Percentiles rank a stretch among this genome's conserved stretches.
These are phyloP conservation scores for Pseudomugil tenellus DNA, from an alignment of 2,797 vertebrate species.

Conservation along the genomic window DNA sequence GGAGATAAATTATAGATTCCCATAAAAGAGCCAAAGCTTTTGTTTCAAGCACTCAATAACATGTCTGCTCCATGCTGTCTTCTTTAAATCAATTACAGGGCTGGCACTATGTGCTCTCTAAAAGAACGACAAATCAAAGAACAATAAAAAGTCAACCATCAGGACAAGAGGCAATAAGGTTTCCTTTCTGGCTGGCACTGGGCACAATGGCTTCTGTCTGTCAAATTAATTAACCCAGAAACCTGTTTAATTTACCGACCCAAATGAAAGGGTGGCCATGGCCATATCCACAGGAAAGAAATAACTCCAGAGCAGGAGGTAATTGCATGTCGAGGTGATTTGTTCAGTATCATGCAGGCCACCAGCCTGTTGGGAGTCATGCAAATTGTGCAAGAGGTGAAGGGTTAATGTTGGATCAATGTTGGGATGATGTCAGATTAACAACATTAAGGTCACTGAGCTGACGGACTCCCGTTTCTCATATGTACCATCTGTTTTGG, in stretches of 20 bases:
- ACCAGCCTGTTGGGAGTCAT: constrained; percentile 66
- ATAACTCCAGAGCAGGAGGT: constrained; percentile 70
- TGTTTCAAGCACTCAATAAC: constrained; percentile 65
- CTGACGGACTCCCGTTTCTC: constrained; percentile 52
- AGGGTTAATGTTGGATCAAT: constrained; percentile 78
- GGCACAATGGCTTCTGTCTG: constrained; percentile 78
- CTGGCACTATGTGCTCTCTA: constrained; percentile 42
- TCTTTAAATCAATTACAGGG: constrained; percentile 70
- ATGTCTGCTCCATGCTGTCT: constrained; percentile 57
- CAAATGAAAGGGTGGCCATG: constrained; percentile 63
- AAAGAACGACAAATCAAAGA: constrained; percentile 59
- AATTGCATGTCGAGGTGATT: constrained; percentile 82
- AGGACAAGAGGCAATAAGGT: constrained; percentile 72
- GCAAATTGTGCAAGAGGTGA: constrained; percentile 69
- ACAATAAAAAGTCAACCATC: constrained; percentile 76
- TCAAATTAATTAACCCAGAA: constrained; percentile 83
- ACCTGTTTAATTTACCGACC: constrained; percentile 73
- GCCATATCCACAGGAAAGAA: constrained; percentile 65
- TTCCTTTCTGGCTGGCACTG: constrained; percentile 69
- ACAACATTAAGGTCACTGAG: constrained; percentile 71
- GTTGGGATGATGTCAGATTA: constrained; percentile 73
- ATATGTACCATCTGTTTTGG: constrained; percentile 74
- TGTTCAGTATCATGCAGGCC: constrained; percentile 65
- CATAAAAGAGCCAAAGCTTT: constrained; percentile 51
- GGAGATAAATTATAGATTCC: constrained; percentile 41